Conservation (phyloP, 2,113 vertebrate genomes). For the Sitta europaea region DNA sequence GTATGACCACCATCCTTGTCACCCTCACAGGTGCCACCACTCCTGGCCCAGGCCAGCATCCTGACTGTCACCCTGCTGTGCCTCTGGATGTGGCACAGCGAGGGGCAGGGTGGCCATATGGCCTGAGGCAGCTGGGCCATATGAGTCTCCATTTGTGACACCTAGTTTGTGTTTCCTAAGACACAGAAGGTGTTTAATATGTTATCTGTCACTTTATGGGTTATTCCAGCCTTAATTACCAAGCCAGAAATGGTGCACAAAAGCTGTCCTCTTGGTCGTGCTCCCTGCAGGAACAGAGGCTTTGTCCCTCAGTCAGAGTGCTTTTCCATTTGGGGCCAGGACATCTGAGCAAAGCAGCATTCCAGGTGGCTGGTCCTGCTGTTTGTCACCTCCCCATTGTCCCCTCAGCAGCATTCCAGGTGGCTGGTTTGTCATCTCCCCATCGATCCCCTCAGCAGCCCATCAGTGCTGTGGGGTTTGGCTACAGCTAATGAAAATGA, state of each 20-base stretch:
- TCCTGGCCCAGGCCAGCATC: neutral
- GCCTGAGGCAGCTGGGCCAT: slow-evolving; percentile 20
- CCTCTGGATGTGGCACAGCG: neutral
- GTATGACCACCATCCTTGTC: neutral
- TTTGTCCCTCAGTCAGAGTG: neutral
- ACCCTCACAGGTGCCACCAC: neutral
- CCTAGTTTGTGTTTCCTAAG: neutral
- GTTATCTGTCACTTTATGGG: slow-evolving; percentile 16
- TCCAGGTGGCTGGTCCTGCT: neutral
- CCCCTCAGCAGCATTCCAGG: neutral
- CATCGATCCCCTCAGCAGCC: neutral
- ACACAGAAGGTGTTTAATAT: slow-evolving; percentile 36
- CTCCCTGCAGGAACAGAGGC: neutral
- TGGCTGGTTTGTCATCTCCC: neutral
- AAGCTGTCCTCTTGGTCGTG: neutral
- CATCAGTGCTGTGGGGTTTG: neutral
- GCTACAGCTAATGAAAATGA: neutral
- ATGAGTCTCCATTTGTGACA: slow-evolving; percentile 11
- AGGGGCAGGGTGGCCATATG: slow-evolving; percentile 14
- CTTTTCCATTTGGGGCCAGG: neutral
- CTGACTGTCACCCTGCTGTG: neutral
- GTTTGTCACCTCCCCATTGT: neutral
- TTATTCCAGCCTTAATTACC: slow-evolving; percentile 27
- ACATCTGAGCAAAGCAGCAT: neutral
- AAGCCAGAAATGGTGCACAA: neutral